Evolutionary conservation across 2,888 invertebrate species (phyloP).

Genomic region (Argyra leucocephala): DNA sequence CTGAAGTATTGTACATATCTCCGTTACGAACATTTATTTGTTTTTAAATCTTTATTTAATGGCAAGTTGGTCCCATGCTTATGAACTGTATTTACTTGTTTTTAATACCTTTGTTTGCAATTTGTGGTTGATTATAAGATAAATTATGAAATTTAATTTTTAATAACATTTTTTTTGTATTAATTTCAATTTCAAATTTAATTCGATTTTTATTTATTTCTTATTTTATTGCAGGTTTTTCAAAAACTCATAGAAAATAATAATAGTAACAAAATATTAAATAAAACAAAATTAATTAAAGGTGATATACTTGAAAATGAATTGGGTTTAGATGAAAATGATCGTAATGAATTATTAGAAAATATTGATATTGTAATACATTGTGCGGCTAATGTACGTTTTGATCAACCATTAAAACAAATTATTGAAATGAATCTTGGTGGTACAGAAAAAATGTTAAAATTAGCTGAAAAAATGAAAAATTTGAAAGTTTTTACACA

Average conservation of each 20-base stretch:
- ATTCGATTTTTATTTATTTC: too few species aligned
- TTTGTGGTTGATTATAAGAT: too few species aligned
- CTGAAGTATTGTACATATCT: too few species aligned
- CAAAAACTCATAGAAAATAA: conserved; percentile 47
- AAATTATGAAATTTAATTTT: too few species aligned
- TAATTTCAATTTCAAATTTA: too few species aligned
- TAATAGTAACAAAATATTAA: conserved; percentile 46
- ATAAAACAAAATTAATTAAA: conserved; percentile 55
- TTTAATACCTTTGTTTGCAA: too few species aligned
- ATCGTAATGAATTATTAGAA: conserved; percentile 49
- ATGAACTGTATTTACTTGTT: too few species aligned
- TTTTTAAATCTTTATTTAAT: too few species aligned
- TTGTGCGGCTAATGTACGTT: conserved; percentile 78
- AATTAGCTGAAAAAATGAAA: conserved; percentile 61
- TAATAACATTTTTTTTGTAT: too few species aligned
- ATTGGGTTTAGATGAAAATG: conserved; percentile 51
- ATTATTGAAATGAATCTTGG: conserved; percentile 77
- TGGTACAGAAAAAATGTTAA: conserved; percentile 67
- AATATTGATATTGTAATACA: conserved; percentile 69
- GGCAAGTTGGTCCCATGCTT: too few species aligned
- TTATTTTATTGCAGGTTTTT: conserved; percentile 52
- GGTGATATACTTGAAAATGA: conserved; percentile 55
- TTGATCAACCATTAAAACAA: conserved; percentile 73
- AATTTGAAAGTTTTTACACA: conserved; percentile 68
- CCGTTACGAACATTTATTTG: too few species aligned